phyloP scores from a whole-genome alignment of 2,888 invertebrate species.

The Calliphora vomitoria region DNA sequence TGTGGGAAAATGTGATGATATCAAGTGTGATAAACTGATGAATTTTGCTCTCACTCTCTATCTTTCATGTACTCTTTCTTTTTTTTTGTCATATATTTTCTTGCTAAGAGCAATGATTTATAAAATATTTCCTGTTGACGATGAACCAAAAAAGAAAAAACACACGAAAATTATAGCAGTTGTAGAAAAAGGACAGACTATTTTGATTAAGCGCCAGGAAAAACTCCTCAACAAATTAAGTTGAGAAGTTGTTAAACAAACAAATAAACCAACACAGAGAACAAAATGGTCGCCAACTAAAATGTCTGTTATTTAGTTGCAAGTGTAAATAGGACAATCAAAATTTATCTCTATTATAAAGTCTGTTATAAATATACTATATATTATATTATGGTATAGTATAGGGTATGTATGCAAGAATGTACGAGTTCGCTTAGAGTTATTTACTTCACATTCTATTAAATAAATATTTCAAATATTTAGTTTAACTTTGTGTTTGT shows the following conservation, averaged over 20 bases:
- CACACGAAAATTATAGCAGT: not conserved
- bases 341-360: slow-evolving; percentile 33
- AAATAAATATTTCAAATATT: slow-evolving; percentile 41
- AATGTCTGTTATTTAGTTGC: slow-evolving; percentile 44
- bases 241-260: slow-evolving; percentile 48
- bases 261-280: not conserved
- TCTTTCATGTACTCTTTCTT: not conserved
- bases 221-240: slow-evolving; percentile 45
- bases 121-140: slow-evolving; percentile 48
- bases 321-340: slow-evolving; percentile 26
- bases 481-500: not conserved
- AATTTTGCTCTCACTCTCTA: not conserved
- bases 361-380: not conserved
- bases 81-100: not conserved
- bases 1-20: slow-evolving; percentile 13
- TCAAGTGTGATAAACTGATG: slow-evolving; percentile 56
- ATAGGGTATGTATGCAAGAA: not conserved
- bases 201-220: slow-evolving; percentile 55
- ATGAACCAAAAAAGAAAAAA: not conserved
- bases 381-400: too few species aligned
- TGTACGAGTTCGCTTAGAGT: not conserved
- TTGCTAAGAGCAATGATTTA: slow-evolving; percentile 31
- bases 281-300: slow-evolving; percentile 39
- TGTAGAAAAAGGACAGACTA: not conserved
- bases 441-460: slow-evolving; percentile 26